phyloP scores from a whole-genome alignment of 2,113 vertebrate genomes.

The Phoenicopterus ruber region DNA sequence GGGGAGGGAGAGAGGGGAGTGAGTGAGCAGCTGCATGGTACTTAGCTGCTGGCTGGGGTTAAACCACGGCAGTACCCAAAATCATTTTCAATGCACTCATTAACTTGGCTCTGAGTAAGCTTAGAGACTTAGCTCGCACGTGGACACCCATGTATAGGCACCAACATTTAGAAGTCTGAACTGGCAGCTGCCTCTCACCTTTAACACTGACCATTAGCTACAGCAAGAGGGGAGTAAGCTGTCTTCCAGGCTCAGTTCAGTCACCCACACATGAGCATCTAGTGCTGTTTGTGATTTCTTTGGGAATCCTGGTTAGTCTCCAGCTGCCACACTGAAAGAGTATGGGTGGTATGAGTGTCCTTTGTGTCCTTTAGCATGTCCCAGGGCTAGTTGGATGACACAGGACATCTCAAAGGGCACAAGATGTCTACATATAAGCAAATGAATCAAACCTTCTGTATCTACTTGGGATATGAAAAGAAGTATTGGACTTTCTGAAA shows the following conservation, averaged over 20 bases:
- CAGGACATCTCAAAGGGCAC: not conserved
- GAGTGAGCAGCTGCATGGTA: too few species aligned
- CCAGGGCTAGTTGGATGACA: not conserved
- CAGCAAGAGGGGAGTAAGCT: not conserved
- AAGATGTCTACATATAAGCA: not conserved
- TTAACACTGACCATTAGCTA: not conserved
- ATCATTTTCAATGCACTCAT: not conserved
- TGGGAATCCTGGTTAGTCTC: not conserved
- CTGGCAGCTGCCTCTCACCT: not conserved
- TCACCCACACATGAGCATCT: not conserved
- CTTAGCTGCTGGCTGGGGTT: too few species aligned
- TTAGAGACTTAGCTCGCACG: not conserved
- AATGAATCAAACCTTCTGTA: not conserved
- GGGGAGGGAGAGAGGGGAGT: too few species aligned
- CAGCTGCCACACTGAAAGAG: not conserved
- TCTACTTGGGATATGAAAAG: not conserved
- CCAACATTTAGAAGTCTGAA: not conserved
- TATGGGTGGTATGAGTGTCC: not conserved
- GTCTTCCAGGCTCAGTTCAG: not conserved
- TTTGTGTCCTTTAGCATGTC: not conserved
- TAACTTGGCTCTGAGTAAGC: not conserved
- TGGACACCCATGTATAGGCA: not conserved
- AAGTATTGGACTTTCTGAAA: not conserved
- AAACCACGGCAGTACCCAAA: too few species aligned
- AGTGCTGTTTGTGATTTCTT: not conserved